These are phyloP conservation scores for Phoenoteleia sp. DNA, from an alignment of 2,888 invertebrate genomes.

Conservation along the genomic window DNA sequence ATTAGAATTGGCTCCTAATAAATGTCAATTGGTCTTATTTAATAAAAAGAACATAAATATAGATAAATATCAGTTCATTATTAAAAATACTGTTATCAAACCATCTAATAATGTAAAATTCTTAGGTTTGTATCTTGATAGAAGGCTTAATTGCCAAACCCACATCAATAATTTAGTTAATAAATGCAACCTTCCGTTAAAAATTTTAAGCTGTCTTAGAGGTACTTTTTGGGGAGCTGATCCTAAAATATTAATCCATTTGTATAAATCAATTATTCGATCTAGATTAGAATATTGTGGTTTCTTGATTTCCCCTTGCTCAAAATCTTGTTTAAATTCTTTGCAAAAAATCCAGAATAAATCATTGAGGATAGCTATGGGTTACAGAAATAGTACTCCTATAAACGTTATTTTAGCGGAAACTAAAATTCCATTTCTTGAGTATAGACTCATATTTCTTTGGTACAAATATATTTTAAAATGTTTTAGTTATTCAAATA, in stretches of 20 bases:
- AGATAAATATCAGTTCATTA: background rate
- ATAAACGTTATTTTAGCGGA: slow-evolving; percentile 57
- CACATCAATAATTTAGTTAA: slow-evolving; percentile 14
- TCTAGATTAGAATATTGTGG: slow-evolving; percentile 45
- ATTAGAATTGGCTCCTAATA: slow-evolving; percentile 33
- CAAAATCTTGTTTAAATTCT: slow-evolving; percentile 3
- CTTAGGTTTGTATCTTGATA: slow-evolving; percentile 37
- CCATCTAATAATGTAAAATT: slow-evolving; percentile 21
- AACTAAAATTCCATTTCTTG: slow-evolving; percentile 33
- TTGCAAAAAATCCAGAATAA: slow-evolving; percentile 28
- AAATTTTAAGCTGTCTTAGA: slow-evolving; percentile 45
- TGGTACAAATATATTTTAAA: slow-evolving; percentile 29
- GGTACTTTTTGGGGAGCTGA: slow-evolving; percentile 56
- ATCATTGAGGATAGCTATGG: slow-evolving; percentile 53
- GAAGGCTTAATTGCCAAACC: slow-evolving; percentile 24
- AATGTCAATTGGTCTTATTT: slow-evolving; percentile 57
- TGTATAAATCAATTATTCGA: slow-evolving; percentile 32
- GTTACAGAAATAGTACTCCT: slow-evolving; percentile 50
- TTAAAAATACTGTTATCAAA: background rate
- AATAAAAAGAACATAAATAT: background rate
- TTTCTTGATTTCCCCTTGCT: slow-evolving; percentile 5
- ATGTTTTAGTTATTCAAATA: slow-evolving; percentile 23
- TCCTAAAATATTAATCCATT: background rate
- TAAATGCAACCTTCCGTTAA: slow-evolving; percentile 1
- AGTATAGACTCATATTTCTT: slow-evolving; percentile 30